These are phyloP conservation scores for Dysmachus trigonus DNA, from an alignment of 2,888 invertebrate species.

Conservation along the genomic window DNA sequence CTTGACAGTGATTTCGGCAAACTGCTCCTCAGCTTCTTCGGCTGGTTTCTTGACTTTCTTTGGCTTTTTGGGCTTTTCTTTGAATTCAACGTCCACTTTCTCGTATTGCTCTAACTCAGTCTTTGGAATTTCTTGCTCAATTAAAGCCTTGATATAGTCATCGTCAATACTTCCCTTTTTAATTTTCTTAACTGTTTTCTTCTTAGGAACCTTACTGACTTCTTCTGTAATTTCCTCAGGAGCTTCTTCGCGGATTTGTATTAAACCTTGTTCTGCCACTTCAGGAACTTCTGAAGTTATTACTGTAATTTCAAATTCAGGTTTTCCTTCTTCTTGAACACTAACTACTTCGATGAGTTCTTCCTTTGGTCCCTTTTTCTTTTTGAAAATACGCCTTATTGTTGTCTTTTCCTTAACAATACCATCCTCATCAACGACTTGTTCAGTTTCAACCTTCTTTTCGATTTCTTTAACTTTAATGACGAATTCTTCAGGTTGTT, in stretches of 20 bases:
- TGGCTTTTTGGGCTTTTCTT: slow-evolving; percentile 43
- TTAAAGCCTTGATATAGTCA: slow-evolving; percentile 60
- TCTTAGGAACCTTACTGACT: slow-evolving; percentile 56
- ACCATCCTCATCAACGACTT: slow-evolving; percentile 56
- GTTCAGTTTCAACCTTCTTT: slow-evolving; percentile 52
- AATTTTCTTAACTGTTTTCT: slow-evolving; percentile 52
- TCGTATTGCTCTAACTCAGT: slow-evolving; percentile 64
- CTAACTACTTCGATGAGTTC: slow-evolving; percentile 66
- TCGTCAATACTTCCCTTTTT: slow-evolving; percentile 58
- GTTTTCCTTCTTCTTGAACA: slow-evolving; percentile 61
- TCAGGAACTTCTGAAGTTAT: slow-evolving; percentile 55
- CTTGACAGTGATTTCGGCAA: slow-evolving; percentile 51
- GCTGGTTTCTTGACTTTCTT: slow-evolving; percentile 3
- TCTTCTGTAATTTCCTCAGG: slow-evolving; percentile 56
- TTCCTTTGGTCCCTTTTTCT: slow-evolving; percentile 63
- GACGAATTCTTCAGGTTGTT: slow-evolving; percentile 56
- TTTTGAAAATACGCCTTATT: slow-evolving; percentile 65
- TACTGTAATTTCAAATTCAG: slow-evolving; percentile 61
- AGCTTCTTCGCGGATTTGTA: slow-evolving; percentile 60
- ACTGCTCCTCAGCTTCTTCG: slow-evolving; percentile 16
- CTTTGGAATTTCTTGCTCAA: slow-evolving; percentile 62
- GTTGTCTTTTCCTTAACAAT: slow-evolving; percentile 60
- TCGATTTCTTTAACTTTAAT: slow-evolving; percentile 53
- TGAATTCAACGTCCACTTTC: slow-evolving; percentile 59
- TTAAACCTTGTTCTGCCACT: slow-evolving; percentile 46